These are phyloP conservation scores for Eurosta solidaginis DNA, from an alignment of 1,140 invertebrate species.

Conservation along the genomic window DNA sequence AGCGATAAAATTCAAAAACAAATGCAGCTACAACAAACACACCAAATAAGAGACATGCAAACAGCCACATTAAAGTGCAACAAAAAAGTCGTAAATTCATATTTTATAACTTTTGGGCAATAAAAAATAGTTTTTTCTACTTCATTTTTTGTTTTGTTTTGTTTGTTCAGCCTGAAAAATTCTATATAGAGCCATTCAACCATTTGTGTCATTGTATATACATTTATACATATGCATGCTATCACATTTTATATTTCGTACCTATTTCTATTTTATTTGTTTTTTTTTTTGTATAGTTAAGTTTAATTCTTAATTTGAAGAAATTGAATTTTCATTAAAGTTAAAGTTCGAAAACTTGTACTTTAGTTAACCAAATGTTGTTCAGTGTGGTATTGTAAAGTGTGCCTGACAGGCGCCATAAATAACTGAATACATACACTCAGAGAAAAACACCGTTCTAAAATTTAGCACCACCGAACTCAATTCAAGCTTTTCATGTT, in stretches of 20 bases:
- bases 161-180: background rate
- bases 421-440: background rate
- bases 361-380: background rate
- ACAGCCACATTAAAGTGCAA: conserved; percentile 9
- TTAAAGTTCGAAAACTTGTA: background rate
- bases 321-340: conserved; percentile 31
- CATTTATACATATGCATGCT: background rate
- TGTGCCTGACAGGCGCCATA: background rate
- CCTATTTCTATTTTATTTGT: background rate
- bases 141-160: background rate
- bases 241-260: background rate
- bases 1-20: background rate
- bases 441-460: too few species aligned
- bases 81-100: conserved; percentile 28
- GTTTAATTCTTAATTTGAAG: background rate
- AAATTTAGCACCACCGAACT: too few species aligned
- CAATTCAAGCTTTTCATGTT: too few species aligned
- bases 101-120: conserved; percentile 24
- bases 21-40: background rate
- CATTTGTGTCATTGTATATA: background rate
- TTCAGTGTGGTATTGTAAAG: background rate
- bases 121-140: conserved; percentile 1
- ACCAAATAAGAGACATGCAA: background rate
- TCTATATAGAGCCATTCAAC: background rate
- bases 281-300: background rate